phyloP scores from a whole-genome alignment of 2,797 vertebrate species.

The Xiphorhynchus erythropygius region DNA sequence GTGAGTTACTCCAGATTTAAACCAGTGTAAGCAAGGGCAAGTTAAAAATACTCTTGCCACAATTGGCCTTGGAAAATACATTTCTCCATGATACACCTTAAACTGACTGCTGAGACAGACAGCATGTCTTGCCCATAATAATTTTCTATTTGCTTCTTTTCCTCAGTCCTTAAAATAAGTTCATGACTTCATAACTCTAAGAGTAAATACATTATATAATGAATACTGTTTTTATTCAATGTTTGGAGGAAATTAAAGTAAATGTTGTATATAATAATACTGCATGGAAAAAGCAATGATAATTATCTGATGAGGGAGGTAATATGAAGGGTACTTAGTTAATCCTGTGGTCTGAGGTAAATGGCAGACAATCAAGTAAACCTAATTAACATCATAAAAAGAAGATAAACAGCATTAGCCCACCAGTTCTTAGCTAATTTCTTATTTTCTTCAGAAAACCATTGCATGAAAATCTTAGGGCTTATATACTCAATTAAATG shows the following conservation, averaged over 20 bases:
- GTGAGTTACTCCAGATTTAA: conserved; percentile 56
- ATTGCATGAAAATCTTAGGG: not conserved
- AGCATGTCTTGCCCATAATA: conserved; percentile 54
- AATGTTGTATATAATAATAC: conserved; percentile 3
- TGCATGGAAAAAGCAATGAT: conserved; percentile 36
- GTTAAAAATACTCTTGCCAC: conserved; percentile 56
- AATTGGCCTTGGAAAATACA: conserved; percentile 44
- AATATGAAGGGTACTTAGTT: conserved; percentile 31
- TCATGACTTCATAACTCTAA: conserved; percentile 46
- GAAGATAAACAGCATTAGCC: conserved; percentile 29
- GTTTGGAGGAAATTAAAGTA: conserved; percentile 25
- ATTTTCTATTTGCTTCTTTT: conserved; percentile 50
- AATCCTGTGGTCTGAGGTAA: conserved; percentile 45
- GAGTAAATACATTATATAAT: conserved; percentile 51
- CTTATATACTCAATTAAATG: not conserved
- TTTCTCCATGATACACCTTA: conserved; percentile 30
- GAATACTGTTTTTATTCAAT: conserved; percentile 42
- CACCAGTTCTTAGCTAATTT: not conserved
- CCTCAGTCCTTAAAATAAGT: conserved; percentile 57
- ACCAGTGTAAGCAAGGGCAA: conserved; percentile 58
- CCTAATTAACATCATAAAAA: conserved; percentile 11
- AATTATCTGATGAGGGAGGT: conserved; percentile 26
- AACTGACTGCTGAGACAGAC: conserved; percentile 46
- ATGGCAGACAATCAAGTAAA: conserved; percentile 38
- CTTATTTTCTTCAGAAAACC: conserved; percentile 17